phyloP scores from a whole-genome alignment of 1,140 invertebrate genomes.

The Scaptodrosophila lebanonensis region DNA sequence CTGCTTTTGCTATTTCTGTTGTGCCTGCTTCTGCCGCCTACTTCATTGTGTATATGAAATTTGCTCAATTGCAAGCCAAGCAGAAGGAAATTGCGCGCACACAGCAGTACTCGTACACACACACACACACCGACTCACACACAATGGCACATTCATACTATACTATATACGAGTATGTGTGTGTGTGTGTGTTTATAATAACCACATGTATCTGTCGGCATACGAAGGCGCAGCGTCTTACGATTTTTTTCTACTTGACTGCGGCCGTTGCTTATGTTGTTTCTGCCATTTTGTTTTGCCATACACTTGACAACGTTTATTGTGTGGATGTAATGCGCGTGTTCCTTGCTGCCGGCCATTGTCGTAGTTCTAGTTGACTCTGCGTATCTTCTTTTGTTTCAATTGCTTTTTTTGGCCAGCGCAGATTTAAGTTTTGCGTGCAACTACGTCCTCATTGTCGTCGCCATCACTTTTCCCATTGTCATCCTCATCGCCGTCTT shows the following conservation, averaged over 20 bases:
- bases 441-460: not conserved
- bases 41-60: conserved; percentile 73
- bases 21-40: conserved; percentile 40
- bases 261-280: conserved; percentile 29
- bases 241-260: conserved; percentile 60
- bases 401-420: conserved; percentile 58
- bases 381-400: conserved; percentile 68
- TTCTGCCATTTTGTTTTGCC: conserved; percentile 66
- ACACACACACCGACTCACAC: conserved; percentile 14
- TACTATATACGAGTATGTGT: conserved; percentile 19
- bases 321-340: conserved; percentile 8
- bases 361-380: conserved; percentile 24
- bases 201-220: not conserved
- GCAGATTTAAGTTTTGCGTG: conserved; percentile 38
- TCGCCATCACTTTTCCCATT: conserved; percentile 20
- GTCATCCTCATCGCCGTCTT: conserved; percentile 25
- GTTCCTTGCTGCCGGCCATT: conserved; percentile 25
- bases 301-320: conserved; percentile 56
- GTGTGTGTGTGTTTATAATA: not conserved
- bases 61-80: conserved; percentile 72
- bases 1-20: conserved; percentile 18
- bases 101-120: conserved; percentile 13
- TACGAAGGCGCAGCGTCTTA: conserved; percentile 16
- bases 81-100: conserved; percentile 69
- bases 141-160: too few species aligned